Base-by-base conservation (phyloP, 2,113 vertebrate genomes). In the Rhabdomys dilectus region DNA sequence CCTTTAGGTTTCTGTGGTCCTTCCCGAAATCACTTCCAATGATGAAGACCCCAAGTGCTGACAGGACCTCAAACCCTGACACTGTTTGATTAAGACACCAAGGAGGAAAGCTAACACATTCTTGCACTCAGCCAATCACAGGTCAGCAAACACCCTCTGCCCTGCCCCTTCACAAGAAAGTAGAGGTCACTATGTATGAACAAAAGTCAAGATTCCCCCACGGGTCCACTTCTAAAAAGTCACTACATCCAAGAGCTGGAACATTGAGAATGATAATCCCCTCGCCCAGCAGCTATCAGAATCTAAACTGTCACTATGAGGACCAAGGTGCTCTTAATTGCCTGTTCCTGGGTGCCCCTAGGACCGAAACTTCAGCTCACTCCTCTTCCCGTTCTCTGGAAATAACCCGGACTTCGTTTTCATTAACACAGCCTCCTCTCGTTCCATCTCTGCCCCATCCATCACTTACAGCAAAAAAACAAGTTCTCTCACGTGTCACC, bases 21-120 rank as follows among this genome's bases (percentile, higher is more conserved):
- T 95, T 86, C 81, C 62, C 64, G 89, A 22, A 84, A 85, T 76
- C 48, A 82, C 92, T 66, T 82, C 68, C 92, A 95, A 60, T 5
- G 39, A 85, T 68, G 92, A 97, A 98, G 95, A 88, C 11, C 91
- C 80, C 10, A 92, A 73, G 39, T 68, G 96, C 31, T 96, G 80
- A 70, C 97, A 95, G 26, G 91, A 95, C 84, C 97, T 77, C 94
- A 60, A 29, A 72, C 80, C 93, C 91, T 84, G 89, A 95, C 96
- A 98, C 77, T 88, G 78, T 92, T 98, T 98, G 98, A 97, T 87
- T 95, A 75, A 91, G 96, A 97, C 77, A 96, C 92, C 96, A 96
- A 94, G 94, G 97, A 97, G 86, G 91, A 78, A 88, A 94, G 39
- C 80, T 76, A 96, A 77, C 58, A 75, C 96, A 94, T 98, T 97